Evolutionary conservation across 1,140 invertebrate species (phyloP), one percentile per base, ranked within the genome.

Genomic region (Hyles vespertilio): DNA sequence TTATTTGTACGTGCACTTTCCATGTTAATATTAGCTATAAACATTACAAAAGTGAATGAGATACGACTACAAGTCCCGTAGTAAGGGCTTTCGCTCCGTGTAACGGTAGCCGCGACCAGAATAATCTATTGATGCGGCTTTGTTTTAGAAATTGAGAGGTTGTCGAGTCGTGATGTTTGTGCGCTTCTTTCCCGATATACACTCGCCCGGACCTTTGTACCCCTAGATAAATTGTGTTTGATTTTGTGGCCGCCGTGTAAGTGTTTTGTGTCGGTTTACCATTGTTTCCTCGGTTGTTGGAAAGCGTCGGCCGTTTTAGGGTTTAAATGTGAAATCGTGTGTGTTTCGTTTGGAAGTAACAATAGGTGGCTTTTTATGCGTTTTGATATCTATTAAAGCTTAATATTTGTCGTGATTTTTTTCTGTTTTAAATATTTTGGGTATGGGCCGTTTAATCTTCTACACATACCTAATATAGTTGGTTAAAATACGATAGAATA

Each of bases 71-170:
- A 40, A 8, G 36, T 5, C 58, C 61, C 56, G 53, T 70, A 65
- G 71, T 76, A 78, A 59, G 65, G 69, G 69, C 55, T 56, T 45
- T 45, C 50, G 58, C 70, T 74, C 64, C 63, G 61, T 69, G 63
- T 83, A 84, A 84, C 81, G 84, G 84, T 84, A 87, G 81, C 81
- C 49, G 59, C 65, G 56, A 59, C 52, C 63, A 63, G 76, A 77
- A 81, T 81, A 87, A 84, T 84, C 73, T 64, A 70, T 76, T 72
- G 70, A 75, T 72, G 72, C 68, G 69, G 76, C 78, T 87, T 84
- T 80, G 82, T 80, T 79, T 84, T 79, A 75, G 79, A 81, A 83
- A 87, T 87, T 85, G 82, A 84, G 81, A 77, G 77, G 79, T 82
- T 74, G 66, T 53, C 11, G 49, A 69, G 62, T 86, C 80, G 81